Evolutionary conservation across 2,797 vertebrate species (phyloP), one percentile per base, ranked within the genome.

Genomic region (Brachyrhaphis roseni): DNA sequence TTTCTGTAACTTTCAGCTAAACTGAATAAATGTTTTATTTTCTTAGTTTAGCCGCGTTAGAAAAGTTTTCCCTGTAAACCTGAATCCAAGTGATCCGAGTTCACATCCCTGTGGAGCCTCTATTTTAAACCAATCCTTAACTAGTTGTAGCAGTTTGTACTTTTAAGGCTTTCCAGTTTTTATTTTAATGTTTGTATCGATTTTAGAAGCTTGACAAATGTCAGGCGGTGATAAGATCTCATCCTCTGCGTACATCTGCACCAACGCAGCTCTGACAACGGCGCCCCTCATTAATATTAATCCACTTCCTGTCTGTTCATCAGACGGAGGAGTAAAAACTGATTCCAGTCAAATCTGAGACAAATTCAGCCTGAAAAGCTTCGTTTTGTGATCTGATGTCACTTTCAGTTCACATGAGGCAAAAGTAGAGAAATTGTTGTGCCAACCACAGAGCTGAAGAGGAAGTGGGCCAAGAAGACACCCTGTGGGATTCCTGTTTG

Each of bases 401-500:
- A 36, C 59, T 36, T 4, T 64, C 5, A 36, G 59, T 64, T 64
- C 15, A 64, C 15, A 36, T 64, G 8, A 64, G 18, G 16, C 16
- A 64, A 8, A 64, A 36, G 31, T 64, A 64, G 16, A 36, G 6
- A 64, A 36, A 20, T 36, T 36, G 16, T 36, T 8, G 16, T 64
- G 34, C 16, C 59, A 64, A 55, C 31, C 59, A 64, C 59, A 64
- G 36, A 28, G 15, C 16, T 26, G 8, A 16, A 75, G 26, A 59
- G 39, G 74, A 75, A 59, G 53, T 75, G 39, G 74, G 74, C 53
- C 39, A 0, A 59, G 39, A 55, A 41, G n/a, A 28, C 57, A 62
- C 53, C 74, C 39, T 75, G 74, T 31, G 53, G 51, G 18, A 53
- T 20, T 75, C 39, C 74, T 75, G 20, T 43, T 28, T 31, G 28